Evolutionary conservation across 2,888 invertebrate genomes (phyloP), one percentile per base, ranked within the genome.

Genomic region (Mythimna ferrago): DNA sequence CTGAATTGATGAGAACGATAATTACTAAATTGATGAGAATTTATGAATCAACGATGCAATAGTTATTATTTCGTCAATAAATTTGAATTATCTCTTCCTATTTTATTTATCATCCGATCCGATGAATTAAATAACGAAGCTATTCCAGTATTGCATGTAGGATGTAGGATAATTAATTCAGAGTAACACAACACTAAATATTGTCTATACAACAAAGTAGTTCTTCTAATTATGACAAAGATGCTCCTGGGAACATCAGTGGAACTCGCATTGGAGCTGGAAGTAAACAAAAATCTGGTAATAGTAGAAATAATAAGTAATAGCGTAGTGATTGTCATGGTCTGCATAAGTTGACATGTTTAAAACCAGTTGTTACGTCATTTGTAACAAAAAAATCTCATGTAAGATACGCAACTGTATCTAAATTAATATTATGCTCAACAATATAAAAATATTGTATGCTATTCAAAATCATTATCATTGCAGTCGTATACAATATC

Each of bases 401-500:
- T 38, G 6, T 19, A 21, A 68, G 1, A 38, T 14, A 63, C 2
- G 1, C 5, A n/a, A 2, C 14, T 14, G 44, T 19, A 38, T 19
- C 26, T 57, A 57, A 16, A 21, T 1, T 26, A 35, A 3, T 35
- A 26, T 21, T 44, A 58, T 1, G n/a, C 38, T 54, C 16, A 48
- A 67, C 1, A 61, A 68, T 51, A 61, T 35, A 61, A 53, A 60
- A 21, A 21, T 48, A 16, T 3, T 11, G 19, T 61, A 19, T 32
- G 7, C 16, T 35, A 32, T 62, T 64, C 9, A 51, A 44, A 65
- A 53, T 32, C n/a, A 69, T 67, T 62, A 81, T 38, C n/a, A 65
- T 60, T 51, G 35, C 54, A 68, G 7, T 56, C n/a, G 10, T 38
- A 68, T 26, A 51, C 38, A 53, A 48, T 48, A 53, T 62, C 77